Conservation (phyloP, 2,113 vertebrate species). For the Nanger granti region DNA sequence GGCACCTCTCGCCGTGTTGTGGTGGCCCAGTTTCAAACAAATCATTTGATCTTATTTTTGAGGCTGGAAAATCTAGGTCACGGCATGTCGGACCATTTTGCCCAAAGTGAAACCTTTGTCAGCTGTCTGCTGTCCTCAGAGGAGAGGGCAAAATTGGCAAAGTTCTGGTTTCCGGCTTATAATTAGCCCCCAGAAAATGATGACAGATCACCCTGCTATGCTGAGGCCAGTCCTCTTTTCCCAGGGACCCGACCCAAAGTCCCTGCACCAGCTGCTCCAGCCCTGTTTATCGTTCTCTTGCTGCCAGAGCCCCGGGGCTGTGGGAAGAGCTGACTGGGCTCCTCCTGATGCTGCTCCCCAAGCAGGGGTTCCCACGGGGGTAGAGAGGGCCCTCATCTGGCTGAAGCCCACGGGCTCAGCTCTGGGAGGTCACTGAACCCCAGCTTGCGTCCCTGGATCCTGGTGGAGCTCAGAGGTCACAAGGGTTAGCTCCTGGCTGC, state of each 20-base stretch:
- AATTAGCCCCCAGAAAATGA: conserved; percentile 34
- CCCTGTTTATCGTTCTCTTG: background rate
- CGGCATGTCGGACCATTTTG: background rate
- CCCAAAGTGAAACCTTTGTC: background rate
- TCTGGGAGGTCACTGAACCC: background rate
- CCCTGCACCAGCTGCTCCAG: background rate
- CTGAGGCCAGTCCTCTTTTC: background rate
- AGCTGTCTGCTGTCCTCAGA: background rate
- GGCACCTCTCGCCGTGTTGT: background rate
- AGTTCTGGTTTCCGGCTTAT: conserved; percentile 23
- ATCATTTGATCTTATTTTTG: background rate
- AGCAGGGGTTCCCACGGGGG: accelerated
- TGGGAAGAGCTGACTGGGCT: background rate
- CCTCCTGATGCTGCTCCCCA: background rate
- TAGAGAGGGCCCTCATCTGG: background rate
- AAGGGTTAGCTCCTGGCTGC: accelerated
- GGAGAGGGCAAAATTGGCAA: background rate
- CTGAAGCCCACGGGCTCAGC: background rate
- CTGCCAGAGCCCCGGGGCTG: background rate
- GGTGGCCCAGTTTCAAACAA: background rate
- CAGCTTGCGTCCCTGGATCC: background rate
- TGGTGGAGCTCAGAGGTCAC: background rate
- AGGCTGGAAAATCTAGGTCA: background rate
- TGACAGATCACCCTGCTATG: background rate
- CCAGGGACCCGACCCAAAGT: background rate